Percentiles rank a stretch among this genome's conserved stretches.
Conservation (phyloP, 2,888 invertebrate genomes). For the Andrena haemorrhoa region DNA sequence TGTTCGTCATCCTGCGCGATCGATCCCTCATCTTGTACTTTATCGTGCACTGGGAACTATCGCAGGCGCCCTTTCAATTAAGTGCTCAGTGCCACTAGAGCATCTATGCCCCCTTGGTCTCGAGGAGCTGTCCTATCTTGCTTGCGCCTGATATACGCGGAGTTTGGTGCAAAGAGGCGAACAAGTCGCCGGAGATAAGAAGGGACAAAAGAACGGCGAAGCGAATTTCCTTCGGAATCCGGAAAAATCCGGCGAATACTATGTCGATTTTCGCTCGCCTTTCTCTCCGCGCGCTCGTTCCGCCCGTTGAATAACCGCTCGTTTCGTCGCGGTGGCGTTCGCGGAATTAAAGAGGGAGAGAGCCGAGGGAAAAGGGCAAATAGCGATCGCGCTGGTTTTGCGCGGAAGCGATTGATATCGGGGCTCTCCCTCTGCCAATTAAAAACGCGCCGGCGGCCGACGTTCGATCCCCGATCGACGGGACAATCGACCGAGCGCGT, state of each 20-base stretch:
- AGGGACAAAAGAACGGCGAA: no score
- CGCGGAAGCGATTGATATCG: conserved; percentile 36
- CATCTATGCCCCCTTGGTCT: no score
- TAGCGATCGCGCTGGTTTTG: conserved; percentile 27
- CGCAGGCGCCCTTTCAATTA: no score
- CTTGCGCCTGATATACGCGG: no score
- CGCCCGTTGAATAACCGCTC: conserved; percentile 2
- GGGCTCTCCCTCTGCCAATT: conserved; percentile 35
- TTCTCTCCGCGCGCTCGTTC: background rate
- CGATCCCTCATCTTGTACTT: no score
- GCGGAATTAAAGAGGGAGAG: conserved; percentile 28
- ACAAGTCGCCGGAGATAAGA: no score
- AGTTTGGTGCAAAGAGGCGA: no score
- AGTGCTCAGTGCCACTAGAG: no score
- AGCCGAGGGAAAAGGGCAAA: conserved; percentile 18
- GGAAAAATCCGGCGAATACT: background rate
- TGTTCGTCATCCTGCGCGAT: background rate
- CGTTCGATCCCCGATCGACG: conserved; percentile 14
- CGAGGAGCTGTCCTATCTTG: no score
- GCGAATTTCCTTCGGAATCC: background rate
- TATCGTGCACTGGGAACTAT: no score
- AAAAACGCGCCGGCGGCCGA: conserved; percentile 29
- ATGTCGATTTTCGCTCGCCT: background rate
- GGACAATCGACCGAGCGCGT: conserved; percentile 24
- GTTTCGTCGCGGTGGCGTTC: conserved; percentile 5